Conservation (phyloP, 2,888 invertebrate genomes). For the Ferdinandea cuprea region DNA sequence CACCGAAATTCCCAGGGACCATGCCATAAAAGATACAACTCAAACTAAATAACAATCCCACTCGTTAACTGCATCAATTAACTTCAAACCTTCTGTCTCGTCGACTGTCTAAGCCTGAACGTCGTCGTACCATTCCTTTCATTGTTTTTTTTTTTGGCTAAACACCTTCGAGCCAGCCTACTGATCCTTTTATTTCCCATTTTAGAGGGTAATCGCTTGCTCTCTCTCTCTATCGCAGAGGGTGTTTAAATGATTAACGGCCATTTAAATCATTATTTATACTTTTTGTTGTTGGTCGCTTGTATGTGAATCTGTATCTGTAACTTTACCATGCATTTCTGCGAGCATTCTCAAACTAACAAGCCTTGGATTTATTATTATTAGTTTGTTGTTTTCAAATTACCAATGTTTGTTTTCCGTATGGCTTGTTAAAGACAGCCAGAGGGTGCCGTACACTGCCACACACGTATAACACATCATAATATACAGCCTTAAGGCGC, state of each 20-base stretch:
- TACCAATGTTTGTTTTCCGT: conserved; percentile 72
- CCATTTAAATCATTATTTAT: conserved; percentile 74
- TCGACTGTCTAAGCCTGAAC: conserved; percentile 39
- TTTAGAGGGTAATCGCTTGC: neutral
- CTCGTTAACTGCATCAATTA: conserved; percentile 50
- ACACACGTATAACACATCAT: conserved; percentile 3
- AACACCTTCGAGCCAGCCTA: conserved; percentile 36
- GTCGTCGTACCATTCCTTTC: too few species aligned
- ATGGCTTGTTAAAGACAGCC: conserved; percentile 39
- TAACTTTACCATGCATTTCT: conserved; percentile 14
- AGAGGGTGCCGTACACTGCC: conserved; percentile 35
- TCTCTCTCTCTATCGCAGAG: conserved; percentile 11
- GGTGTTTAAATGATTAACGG: conserved; percentile 74
- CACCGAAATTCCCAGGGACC: neutral
- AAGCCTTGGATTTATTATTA: conserved; percentile 72
- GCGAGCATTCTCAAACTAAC: conserved; percentile 51
- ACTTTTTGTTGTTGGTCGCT: conserved; percentile 12
- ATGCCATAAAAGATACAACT: conserved; percentile 5
- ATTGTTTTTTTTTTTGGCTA: conserved; percentile 7
- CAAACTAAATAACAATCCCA: conserved; percentile 1
- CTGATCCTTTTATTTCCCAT: conserved; percentile 44
- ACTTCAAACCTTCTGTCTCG: conserved; percentile 38
- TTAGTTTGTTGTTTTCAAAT: conserved; percentile 72
- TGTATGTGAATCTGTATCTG: neutral
- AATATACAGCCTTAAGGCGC: conserved; percentile 33